These are phyloP conservation scores for Pseudomyrmex pallidus DNA, from an alignment of 1,140 invertebrate genomes.

Conservation along the genomic window DNA sequence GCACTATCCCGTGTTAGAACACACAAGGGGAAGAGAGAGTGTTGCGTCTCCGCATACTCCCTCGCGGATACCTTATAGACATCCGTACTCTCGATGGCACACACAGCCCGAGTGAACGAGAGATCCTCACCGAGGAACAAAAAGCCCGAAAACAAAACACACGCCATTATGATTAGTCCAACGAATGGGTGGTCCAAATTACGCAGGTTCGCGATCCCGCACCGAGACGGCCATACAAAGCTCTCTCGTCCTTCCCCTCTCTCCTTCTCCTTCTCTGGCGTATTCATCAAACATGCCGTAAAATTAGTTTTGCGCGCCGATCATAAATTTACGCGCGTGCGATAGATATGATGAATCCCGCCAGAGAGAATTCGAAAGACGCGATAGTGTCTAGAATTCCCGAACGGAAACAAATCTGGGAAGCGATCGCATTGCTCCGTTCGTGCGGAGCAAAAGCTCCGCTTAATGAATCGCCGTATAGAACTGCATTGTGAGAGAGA, in stretches of 20 bases:
- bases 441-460: constrained; percentile 9
- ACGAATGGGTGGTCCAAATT: constrained; percentile 84
- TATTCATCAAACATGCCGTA: neutral
- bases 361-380: constrained; percentile 8
- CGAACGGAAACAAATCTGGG: neutral
- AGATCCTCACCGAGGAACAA: constrained; percentile 66
- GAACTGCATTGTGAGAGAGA: constrained; percentile 45
- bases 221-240: constrained; percentile 46
- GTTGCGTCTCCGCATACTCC: constrained; percentile 10
- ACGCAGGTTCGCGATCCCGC: constrained; percentile 55
- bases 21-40: neutral
- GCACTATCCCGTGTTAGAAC: neutral
- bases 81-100: constrained; percentile 38
- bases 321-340: constrained; percentile 14
- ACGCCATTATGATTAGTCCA: constrained; percentile 82
- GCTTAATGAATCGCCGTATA: constrained; percentile 44
- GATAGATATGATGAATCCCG: neutral
- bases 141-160: constrained; percentile 82
- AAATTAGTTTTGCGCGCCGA: constrained; percentile 45
- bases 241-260: neutral
- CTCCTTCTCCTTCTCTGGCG: neutral
- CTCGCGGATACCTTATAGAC: neutral
- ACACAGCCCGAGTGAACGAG: constrained; percentile 33
- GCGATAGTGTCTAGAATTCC: neutral
- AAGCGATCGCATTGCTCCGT: too few species aligned